phyloP scores from a whole-genome alignment of 2,797 vertebrate species.

The Chanos chanos region DNA sequence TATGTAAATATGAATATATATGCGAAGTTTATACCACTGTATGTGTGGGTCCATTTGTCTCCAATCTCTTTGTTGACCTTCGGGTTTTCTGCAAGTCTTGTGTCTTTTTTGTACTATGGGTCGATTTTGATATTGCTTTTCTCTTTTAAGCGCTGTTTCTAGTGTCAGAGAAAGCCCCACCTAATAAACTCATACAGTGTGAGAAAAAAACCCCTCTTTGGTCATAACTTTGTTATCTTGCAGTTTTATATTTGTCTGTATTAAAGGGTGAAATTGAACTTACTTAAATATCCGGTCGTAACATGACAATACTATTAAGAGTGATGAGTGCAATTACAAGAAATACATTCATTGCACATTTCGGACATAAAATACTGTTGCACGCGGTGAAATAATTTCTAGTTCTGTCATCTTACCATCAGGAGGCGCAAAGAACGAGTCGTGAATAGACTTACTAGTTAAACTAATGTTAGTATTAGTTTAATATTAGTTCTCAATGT shows the following conservation, averaged over 20 bases:
- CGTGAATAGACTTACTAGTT: no score
- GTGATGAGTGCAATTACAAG: not conserved
- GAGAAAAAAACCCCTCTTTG: not conserved
- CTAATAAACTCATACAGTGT: constrained; percentile 50
- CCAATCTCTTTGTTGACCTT: constrained; percentile 21
- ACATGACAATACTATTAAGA: not conserved
- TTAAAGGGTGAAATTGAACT: no score
- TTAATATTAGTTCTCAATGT: no score
- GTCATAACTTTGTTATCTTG: not conserved
- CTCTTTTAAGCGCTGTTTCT: constrained; percentile 39
- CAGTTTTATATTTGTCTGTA: not conserved
- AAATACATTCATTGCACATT: not conserved
- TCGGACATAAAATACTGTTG: not conserved
- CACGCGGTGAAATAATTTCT: no score
- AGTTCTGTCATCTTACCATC: no score
- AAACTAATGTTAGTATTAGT: no score
- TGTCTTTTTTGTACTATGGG: constrained; percentile 45
- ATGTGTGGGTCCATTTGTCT: constrained; percentile 39
- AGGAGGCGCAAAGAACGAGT: no score
- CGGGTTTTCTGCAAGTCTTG: constrained; percentile 27
- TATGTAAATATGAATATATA: constrained; percentile 56
- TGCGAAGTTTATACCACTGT: constrained; percentile 52
- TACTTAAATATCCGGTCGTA: not conserved
- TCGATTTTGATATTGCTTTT: constrained; percentile 41
- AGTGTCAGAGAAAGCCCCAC: constrained; percentile 36